These are phyloP conservation scores for Lipotes vexillifer DNA, from an alignment of 2,113 vertebrate species.

Conservation along the genomic window DNA sequence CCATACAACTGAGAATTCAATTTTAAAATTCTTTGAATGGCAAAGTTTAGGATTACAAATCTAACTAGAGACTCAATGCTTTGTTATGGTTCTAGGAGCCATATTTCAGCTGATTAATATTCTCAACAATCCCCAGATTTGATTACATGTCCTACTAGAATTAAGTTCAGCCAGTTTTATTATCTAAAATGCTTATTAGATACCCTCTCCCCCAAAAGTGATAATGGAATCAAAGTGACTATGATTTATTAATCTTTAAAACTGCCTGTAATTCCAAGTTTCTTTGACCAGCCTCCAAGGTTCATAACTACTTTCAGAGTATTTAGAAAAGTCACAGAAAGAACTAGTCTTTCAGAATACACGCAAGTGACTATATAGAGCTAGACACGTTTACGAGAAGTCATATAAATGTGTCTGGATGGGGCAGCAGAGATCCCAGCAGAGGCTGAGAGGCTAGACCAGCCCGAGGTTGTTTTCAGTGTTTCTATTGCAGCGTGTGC, in stretches of 20 bases:
- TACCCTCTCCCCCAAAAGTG: neutral
- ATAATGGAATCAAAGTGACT: neutral
- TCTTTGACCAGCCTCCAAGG: neutral
- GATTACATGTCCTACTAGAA: neutral
- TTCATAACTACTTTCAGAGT: neutral
- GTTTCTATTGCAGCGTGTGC: rapidly evolving
- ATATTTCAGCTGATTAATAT: neutral
- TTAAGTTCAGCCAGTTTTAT: neutral
- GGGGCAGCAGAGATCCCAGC: neutral
- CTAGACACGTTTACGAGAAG: neutral
- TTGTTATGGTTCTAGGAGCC: neutral
- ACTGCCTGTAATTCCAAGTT: neutral
- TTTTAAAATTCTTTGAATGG: neutral
- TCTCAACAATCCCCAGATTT: neutral
- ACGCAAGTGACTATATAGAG: neutral
- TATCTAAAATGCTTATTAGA: neutral
- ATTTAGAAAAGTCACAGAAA: neutral
- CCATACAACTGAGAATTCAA: neutral
- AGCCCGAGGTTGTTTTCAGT: neutral
- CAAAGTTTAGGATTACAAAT: neutral
- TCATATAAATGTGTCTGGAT: neutral
- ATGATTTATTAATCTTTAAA: neutral
- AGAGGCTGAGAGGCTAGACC: neutral
- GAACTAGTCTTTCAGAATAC: neutral
- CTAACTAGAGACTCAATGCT: neutral